Base-by-base conservation (phyloP, 2,888 invertebrate genomes). In the Osmoderma eremita region DNA sequence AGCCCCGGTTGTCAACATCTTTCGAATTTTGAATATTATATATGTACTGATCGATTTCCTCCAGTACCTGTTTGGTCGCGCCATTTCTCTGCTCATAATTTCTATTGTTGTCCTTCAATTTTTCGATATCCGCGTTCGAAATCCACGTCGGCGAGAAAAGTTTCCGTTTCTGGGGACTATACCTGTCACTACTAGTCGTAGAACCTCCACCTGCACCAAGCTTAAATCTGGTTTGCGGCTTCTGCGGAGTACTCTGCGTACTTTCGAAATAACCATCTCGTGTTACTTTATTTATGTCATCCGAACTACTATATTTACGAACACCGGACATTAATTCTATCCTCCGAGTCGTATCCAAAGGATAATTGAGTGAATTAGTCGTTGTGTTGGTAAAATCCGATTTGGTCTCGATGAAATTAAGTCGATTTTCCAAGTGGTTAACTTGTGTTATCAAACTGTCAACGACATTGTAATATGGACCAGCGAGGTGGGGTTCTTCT, bases 391-490 rank as follows among this genome's bases (percentile, higher is more conserved):
- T 79, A 20, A 73, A 69, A 70, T 78, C 78, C 3, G 78, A 77
- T 18, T 80, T 80, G 24, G 78, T 82, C 76, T 86, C 86, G 30
- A 87, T 86, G 2, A 80, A 79, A 62, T 78, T 80, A 24, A 87
- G 79, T 54, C 86, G 80, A 70, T 76, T 80, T 74, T 86, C 85
- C 53, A 87, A 84, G 53, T 86, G 83, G 77, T 87, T 87, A 39
- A 91, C 86, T 69, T 89, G 88, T 49, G 86, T 85, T 45, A 91
- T 87, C 72, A 90, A 85, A 73, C 84, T 85, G 53, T 88, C 87
- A 48, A 91, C 86, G 73, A 89, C 86, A 45, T 86, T 85, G 71
- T 78, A 80, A 74, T 81, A 82, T 1, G 80, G 79, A 45, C 72
- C 75, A 22, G 68, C 61, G 18, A 67, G 65, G 22, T 71, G 71